Evolutionary conservation across 2,113 vertebrate species (phyloP), one percentile per base, ranked within the genome.

Genomic region (Pangasianodon gigas): DNA sequence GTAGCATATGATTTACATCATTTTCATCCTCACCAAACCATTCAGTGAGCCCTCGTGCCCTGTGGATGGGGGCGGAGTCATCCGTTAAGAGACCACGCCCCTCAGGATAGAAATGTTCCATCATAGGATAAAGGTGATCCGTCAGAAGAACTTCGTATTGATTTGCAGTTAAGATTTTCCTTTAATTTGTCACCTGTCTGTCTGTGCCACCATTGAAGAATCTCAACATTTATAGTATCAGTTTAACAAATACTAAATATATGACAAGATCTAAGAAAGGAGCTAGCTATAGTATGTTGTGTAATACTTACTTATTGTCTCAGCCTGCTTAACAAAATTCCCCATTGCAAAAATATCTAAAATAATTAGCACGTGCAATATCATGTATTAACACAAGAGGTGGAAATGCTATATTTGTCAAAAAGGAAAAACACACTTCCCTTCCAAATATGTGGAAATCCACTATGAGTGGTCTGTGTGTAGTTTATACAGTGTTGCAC

Each of bases 381-480:
- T 51, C 13, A 21, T 14, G 44, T 6, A 67, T 85, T 85, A 48
- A 18, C 29, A 21, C 62, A 84, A 62, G 85, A 41, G 0, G 14
- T 32, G 56, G 74, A 79, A 88, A 88, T 37, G 56, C 41, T 46
- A 67, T 56, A 81, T 88, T 87, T 48, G 19, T 51, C 75, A n/a
- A 60, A 44, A 65, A 79, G 41, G 18, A 51, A 88, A 46, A 37
- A 11, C 75, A 80, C 87, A 80, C 65, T 74, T 86, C 67, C n/a
- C 8, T 71, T 65, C 21, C 6, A 44, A 46, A 60, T 29, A 18
- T 87, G 41, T 87, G 86, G 71, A 87, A 87, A 87, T 75, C 86
- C 86, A 77, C 52, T 26, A 41, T 77, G 67, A 77, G 32, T 77
- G 71, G 37, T 26, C 48, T 62, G 54, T 80, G n/a, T 87, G 74